Conservation (phyloP, 2,888 invertebrate genomes). For the Mimachlamys varia region DNA sequence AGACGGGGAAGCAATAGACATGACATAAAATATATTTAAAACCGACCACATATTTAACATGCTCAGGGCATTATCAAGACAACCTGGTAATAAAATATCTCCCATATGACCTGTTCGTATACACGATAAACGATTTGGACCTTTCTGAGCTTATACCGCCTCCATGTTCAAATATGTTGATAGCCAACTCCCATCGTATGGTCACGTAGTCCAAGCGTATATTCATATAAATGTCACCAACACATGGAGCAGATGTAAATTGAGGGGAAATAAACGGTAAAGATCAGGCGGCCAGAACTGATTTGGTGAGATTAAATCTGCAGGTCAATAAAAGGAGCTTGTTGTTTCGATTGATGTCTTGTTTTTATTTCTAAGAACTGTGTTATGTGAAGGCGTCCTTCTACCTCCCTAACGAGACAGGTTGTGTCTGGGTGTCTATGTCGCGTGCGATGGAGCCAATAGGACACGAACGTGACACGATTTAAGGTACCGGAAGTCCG, state of each 20-base stretch:
- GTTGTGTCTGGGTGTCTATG: not conserved
- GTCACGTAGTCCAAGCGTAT: not conserved
- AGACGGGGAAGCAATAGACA: not conserved
- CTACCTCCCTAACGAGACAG: not conserved
- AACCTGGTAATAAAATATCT: no score
- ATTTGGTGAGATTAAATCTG: not conserved
- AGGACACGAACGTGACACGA: not conserved
- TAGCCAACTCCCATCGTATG: not conserved
- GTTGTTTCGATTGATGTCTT: not conserved
- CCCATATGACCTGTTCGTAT: no score
- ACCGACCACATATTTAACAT: not conserved
- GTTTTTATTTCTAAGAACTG: not conserved
- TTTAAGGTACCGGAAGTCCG: constrained; percentile 33
- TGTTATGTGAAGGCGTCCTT: not conserved
- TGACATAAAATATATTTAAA: not conserved
- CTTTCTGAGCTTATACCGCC: not conserved
- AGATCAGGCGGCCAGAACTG: not conserved
- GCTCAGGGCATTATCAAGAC: not conserved
- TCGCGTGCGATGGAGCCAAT: not conserved
- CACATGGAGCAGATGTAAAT: not conserved
- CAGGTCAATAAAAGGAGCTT: constrained; percentile 18
- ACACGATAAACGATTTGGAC: not conserved
- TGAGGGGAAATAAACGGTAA: not conserved
- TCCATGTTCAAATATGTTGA: not conserved
- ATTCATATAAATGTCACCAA: constrained; percentile 27